phyloP scores from a whole-genome alignment of 1,140 invertebrate species.

The Drosophila varians region DNA sequence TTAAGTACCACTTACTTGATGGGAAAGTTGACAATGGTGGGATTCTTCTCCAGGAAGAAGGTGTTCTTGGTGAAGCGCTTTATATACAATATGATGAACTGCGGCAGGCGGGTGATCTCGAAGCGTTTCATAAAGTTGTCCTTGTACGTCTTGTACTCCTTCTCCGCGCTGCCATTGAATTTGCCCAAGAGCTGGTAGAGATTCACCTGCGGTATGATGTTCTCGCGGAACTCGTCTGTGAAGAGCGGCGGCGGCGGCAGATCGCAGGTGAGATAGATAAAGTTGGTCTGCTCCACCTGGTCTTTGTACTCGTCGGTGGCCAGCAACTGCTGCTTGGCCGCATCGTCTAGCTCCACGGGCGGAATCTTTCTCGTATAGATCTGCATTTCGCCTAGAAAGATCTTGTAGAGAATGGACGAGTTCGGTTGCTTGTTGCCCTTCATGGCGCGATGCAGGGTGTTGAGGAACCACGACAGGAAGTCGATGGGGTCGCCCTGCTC shows the following conservation, averaged over 20 bases:
- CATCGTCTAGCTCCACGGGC: constrained; percentile 95
- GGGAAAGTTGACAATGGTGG: constrained; percentile 99
- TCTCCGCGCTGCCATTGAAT: constrained; percentile 97
- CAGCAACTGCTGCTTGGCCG: constrained; percentile 91
- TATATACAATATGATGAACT: constrained; percentile 98
- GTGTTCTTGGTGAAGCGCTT: constrained; percentile 99
- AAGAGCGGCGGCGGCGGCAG: constrained; percentile 97
- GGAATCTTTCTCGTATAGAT: constrained; percentile 97
- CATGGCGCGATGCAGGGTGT: constrained; percentile 95
- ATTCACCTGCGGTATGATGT: constrained; percentile 99
- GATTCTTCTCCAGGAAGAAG: constrained; percentile 99
- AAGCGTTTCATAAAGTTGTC: constrained; percentile 99
- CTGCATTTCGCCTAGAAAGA: constrained; percentile 97
- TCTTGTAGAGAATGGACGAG: constrained; percentile 97
- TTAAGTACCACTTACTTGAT: constrained; percentile 93
- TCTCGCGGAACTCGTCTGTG: constrained; percentile 98
- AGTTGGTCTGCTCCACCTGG: constrained; percentile 94
- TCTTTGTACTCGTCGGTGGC: constrained; percentile 95
- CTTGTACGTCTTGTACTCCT: constrained; percentile 99
- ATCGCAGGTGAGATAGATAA: constrained; percentile 98
- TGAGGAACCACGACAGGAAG: constrained; percentile 98
- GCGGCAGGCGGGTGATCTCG: constrained; percentile 96
- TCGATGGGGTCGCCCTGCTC: constrained; percentile 99
- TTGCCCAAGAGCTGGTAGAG: constrained; percentile 96
- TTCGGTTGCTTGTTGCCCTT: constrained; percentile 93